Conservation (phyloP, 2,113 vertebrate species). For the Genyomyrus donnyi region DNA sequence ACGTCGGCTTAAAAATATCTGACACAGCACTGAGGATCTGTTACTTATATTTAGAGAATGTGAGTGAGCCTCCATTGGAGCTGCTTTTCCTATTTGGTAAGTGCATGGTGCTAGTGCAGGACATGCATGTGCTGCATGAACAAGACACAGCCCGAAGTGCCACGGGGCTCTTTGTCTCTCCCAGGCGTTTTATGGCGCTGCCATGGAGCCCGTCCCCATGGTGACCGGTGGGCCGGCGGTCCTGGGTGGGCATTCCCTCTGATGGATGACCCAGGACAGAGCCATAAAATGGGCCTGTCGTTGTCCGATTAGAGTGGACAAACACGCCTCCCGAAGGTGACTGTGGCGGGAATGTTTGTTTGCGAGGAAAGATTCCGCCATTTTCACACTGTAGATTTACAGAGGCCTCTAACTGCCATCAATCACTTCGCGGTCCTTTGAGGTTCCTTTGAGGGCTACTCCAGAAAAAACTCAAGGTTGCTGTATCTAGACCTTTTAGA, state of each 20-base stretch:
- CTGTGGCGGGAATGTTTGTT: constrained; percentile 43
- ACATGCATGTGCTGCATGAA: too few relatives aligned
- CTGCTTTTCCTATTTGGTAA: background rate
- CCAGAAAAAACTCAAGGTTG: background rate
- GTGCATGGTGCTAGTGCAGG: background rate
- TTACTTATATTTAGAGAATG: background rate
- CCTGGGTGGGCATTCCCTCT: constrained; percentile 43
- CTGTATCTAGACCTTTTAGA: background rate
- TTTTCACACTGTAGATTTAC: constrained; percentile 34
- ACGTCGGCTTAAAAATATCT: background rate
- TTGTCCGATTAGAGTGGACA: constrained; percentile 62
- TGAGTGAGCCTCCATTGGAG: background rate
- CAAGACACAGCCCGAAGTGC: background rate
- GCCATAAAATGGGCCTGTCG: constrained; percentile 68
- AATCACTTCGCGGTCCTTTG: background rate
- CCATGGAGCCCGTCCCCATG: constrained; percentile 61
- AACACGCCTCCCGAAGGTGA: constrained; percentile 45
- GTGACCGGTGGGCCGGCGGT: constrained; percentile 59
- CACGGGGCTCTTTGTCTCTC: constrained; percentile 25
- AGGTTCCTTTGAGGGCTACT: background rate
- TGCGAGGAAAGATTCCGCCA: constrained; percentile 34
- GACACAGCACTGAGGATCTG: background rate
- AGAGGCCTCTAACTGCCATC: background rate
- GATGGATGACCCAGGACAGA: constrained; percentile 59
- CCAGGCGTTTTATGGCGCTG: constrained; percentile 52